phyloP scores from a whole-genome alignment of 2,888 invertebrate genomes.

The Stramonita haemastoma region DNA sequence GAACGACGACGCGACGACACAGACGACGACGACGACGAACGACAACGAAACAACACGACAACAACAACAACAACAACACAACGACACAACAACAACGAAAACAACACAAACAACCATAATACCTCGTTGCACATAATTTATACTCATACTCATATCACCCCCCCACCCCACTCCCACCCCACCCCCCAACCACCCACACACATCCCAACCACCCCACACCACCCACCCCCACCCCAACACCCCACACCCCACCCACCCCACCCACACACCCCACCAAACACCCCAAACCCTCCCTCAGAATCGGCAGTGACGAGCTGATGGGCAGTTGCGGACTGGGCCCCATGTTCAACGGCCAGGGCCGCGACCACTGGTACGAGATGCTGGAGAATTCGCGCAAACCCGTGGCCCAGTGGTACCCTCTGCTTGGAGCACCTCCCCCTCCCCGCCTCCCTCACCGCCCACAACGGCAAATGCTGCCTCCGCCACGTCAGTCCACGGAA shows the following conservation, averaged over 20 bases:
- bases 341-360: slow-evolving; percentile 86
- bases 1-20: too few relatives aligned
- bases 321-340: slow-evolving; percentile 89
- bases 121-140: too few relatives aligned
- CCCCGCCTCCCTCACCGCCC: slow-evolving; percentile 50
- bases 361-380: slow-evolving; percentile 92
- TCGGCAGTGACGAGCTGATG: slow-evolving; percentile 91
- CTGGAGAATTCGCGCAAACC: slow-evolving; percentile 89
- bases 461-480: slow-evolving; percentile 62
- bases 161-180: neutral
- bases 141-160: too few relatives aligned
- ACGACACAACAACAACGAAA: neutral
- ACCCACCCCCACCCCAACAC: too few relatives aligned
- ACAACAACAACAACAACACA: too few relatives aligned
- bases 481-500: slow-evolving; percentile 66
- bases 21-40: too few relatives aligned
- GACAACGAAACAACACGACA: too few relatives aligned
- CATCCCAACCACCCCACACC: too few relatives aligned
- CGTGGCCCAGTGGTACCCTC: slow-evolving; percentile 90
- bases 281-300: slow-evolving; percentile 80
- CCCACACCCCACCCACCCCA: too few relatives aligned
- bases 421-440: slow-evolving; percentile 83
- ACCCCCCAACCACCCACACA: neutral
- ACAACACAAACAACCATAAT: neutral
- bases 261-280: too few relatives aligned